Evolutionary conservation across 2,888 invertebrate genomes (phyloP).

Genomic region (Rotaria sp.): DNA sequence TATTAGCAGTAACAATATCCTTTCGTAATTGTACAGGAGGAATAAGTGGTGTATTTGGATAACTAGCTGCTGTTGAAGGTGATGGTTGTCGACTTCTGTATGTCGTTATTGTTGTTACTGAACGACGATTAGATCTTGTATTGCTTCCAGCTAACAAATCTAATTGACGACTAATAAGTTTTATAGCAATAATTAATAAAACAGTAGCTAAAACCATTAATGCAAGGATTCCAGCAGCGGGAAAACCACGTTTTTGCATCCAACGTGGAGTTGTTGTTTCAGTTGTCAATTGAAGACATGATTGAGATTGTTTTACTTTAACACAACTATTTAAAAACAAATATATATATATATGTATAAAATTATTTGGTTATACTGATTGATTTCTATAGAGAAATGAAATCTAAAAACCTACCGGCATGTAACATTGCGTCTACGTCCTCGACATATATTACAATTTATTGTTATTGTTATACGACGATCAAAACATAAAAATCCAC

Average conservation of each 20-base stretch:
- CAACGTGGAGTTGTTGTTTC: slow-evolving; percentile 12
- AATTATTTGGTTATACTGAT: too few relatives aligned
- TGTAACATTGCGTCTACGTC: background rate
- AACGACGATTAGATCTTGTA: background rate
- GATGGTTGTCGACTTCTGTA: background rate
- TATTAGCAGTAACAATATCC: background rate
- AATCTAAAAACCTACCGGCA: background rate
- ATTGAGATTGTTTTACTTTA: background rate
- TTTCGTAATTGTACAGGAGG: background rate
- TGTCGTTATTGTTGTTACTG: background rate
- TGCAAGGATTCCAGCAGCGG: background rate
- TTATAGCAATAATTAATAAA: background rate
- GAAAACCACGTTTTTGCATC: slow-evolving; percentile 26
- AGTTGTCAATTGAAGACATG: background rate
- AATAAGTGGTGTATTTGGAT: background rate
- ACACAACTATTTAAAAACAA: background rate
- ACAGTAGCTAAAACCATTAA: background rate
- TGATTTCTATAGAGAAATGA: too few relatives aligned
- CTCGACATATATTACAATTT: background rate
- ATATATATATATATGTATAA: background rate
- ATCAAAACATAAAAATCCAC: background rate
- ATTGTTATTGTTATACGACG: background rate
- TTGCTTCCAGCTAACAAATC: background rate
- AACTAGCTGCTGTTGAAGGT: background rate
- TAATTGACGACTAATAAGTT: background rate